Percentiles rank a stretch among this genome's conserved stretches.
phyloP scores from a whole-genome alignment of 1,140 invertebrate genomes.

The Drosophila melanica region DNA sequence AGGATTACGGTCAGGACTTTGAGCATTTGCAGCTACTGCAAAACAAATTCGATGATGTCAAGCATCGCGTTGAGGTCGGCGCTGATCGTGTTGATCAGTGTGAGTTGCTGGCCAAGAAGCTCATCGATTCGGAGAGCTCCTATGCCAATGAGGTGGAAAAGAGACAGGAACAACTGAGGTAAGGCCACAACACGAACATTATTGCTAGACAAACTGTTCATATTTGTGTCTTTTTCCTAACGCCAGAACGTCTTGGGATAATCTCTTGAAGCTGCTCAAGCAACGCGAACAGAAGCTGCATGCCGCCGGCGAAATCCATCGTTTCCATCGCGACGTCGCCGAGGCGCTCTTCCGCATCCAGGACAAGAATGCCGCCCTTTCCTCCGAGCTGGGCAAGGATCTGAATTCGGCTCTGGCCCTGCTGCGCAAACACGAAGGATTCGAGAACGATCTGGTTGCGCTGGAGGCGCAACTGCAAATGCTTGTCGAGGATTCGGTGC shows the following conservation, averaged over 20 bases:
- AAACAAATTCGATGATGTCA: conserved; percentile 98
- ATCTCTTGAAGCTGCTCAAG: conserved; percentile 93
- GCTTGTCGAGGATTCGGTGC: conserved; percentile 95
- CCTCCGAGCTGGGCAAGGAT: conserved; percentile 94
- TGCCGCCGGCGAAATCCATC: conserved; percentile 97
- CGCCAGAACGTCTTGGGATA: conserved; percentile 89
- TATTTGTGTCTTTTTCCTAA: not conserved
- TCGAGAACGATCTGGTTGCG: conserved; percentile 97
- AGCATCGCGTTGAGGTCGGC: conserved; percentile 95
- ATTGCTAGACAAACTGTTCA: not conserved
- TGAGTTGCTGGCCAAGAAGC: conserved; percentile 94
- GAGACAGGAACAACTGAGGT: conserved; percentile 94
- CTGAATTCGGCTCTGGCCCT: conserved; percentile 93
- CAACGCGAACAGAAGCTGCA: conserved; percentile 93
- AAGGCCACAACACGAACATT: conserved; percentile 41
- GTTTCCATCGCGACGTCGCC: conserved; percentile 97
- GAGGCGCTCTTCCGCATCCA: conserved; percentile 96
- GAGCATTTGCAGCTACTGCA: conserved; percentile 96
- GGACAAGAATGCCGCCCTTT: conserved; percentile 93
- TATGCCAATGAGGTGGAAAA: conserved; percentile 95
- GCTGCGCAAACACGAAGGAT: conserved; percentile 94
- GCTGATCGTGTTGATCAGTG: conserved; percentile 96
- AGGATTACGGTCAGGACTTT: conserved; percentile 99
- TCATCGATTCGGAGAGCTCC: conserved; percentile 94
- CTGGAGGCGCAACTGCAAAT: conserved; percentile 96